Base-by-base conservation (phyloP, 2,113 vertebrate genomes). In the Podilymbus podiceps region DNA sequence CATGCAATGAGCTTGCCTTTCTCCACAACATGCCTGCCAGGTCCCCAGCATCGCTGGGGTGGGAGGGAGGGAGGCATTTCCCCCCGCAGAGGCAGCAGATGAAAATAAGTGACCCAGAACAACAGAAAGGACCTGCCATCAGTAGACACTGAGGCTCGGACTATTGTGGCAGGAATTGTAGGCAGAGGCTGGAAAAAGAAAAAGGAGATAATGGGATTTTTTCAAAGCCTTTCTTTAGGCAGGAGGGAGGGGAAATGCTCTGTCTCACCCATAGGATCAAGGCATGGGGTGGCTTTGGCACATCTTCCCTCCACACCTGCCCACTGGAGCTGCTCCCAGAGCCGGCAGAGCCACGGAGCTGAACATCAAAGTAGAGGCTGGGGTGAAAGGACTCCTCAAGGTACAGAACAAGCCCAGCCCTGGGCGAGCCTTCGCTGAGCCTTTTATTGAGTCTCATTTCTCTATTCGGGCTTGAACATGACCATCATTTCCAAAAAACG, bases 71-170 rank as follows among this genome's bases (percentile, higher is more conserved):
- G 40, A 79, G 60, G 27, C 15, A 8, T 25, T 12, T 38, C 1
- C 4, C 42, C 1, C 13, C 0, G 0, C 55, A 52, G 50, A 52
- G 27, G 30, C 23, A 62, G 50, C 14, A 11, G 3, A 3, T 4
- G 35, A 38, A 49, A 68, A 80, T 7, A 14, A 0, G 0, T 58
- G 49, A 72, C 22, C n/a, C 38, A 35, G 63, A 47, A 25, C 25
- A 74, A 13, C 3, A 12, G 38, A 24, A 62, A 59, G 30, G 13
- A 77, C 35, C 12, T 67, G 68, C 24, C 63, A 35, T 21, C 1
- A 1, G 25, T 25, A 50, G 52, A 18, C 63, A n/a, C 33, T 0
- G 1, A 30, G 31, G 38, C 35, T n/a, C 55, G 19, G 33, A 23
- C 40, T 68, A 4, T 50, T 2, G 1, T 62, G n/a, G 28, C 10